Evolutionary conservation across 2,888 invertebrate genomes (phyloP).

Genomic region (Phortica magna): DNA sequence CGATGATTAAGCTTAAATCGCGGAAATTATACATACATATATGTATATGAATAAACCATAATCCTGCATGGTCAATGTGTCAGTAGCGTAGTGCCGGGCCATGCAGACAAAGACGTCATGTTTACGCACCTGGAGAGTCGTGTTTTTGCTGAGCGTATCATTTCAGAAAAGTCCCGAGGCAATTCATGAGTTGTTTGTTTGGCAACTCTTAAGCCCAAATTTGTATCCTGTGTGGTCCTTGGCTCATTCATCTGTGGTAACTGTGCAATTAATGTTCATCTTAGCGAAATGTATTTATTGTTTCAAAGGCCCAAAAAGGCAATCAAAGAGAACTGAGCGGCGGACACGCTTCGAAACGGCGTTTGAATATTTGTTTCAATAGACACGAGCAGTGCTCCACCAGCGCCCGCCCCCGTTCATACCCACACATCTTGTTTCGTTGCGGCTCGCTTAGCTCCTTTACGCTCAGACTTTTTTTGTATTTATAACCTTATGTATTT

Average conservation of each 20-base stretch:
- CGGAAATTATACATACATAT: constrained; percentile 22
- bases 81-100: not conserved
- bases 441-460: constrained; percentile 71
- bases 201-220: not conserved
- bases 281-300: not conserved
- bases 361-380: constrained; percentile 59
- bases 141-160: not conserved
- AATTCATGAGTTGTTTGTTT: not conserved
- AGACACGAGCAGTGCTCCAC: constrained; percentile 33
- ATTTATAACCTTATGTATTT: constrained; percentile 54
- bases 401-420: not conserved
- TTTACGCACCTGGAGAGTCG: too few relatives aligned
- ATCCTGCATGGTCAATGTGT: constrained; percentile 17
- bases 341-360: constrained; percentile 51
- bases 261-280: not conserved
- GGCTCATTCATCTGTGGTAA: not conserved
- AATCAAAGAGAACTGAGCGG: constrained; percentile 3
- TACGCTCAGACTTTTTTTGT: constrained; percentile 56
- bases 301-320: not conserved
- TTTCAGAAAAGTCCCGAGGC: constrained; percentile 12
- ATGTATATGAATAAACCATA: constrained; percentile 4
- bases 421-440: not conserved
- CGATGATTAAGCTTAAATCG: constrained; percentile 22
- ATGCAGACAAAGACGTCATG: not conserved
- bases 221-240: constrained; percentile 54